These are phyloP conservation scores for Nycticorax nycticorax DNA, from an alignment of 2,113 vertebrate species.

Conservation along the genomic window DNA sequence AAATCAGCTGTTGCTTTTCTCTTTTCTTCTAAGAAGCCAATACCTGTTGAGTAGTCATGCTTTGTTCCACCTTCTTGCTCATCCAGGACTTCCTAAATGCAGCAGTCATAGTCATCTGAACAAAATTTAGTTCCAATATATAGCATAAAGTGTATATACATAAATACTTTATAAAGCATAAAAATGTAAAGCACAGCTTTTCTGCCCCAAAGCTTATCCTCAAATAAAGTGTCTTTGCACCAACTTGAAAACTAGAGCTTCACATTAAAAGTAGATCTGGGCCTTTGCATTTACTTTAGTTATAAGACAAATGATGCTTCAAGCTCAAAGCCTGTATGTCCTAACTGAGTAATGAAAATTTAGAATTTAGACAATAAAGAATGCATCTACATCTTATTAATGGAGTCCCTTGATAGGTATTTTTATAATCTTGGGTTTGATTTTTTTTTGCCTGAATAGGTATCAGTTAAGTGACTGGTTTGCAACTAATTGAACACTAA, in stretches of 20 bases:
- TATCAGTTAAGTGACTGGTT: background rate
- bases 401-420: background rate
- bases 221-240: background rate
- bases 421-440: background rate
- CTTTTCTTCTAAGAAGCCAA: background rate
- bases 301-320: background rate
- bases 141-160: background rate
- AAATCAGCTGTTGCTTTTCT: background rate
- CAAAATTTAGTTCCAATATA: background rate
- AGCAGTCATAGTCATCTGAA: background rate
- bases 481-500: background rate
- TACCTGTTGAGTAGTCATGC: background rate
- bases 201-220: background rate
- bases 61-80: background rate
- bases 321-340: background rate
- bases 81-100: background rate
- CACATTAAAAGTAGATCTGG: background rate
- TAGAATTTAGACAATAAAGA: background rate
- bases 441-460: rapidly evolving
- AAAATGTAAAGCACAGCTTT: background rate
- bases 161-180: background rate
- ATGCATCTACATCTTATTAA: background rate
- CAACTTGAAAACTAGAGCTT: background rate
- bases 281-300: background rate
- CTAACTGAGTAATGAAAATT: background rate